Percentiles rank a stretch among this genome's conserved stretches.
phyloP scores from a whole-genome alignment of 2,797 vertebrate species.

The Poeciliopsis infans region DNA sequence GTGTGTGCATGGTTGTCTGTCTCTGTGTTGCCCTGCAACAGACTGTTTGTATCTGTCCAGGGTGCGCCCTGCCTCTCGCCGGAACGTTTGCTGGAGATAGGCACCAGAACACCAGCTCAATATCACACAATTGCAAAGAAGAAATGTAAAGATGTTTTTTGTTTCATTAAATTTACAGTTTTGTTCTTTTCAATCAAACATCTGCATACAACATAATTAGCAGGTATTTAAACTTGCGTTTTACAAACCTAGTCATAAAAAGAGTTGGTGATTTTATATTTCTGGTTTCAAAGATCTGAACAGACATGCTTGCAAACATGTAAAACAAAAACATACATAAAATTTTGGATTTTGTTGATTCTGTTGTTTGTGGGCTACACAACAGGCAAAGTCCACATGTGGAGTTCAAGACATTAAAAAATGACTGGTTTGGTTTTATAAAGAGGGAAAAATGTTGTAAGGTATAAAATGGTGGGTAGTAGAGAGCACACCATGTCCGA shows the following conservation, averaged over 20 bases:
- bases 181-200: no score
- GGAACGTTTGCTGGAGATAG: no score
- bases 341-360: no score
- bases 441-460: not conserved
- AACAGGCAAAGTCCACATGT: not conserved
- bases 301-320: not conserved
- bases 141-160: not conserved
- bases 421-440: not conserved
- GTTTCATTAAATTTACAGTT: no score
- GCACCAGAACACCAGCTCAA: not conserved
- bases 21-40: no score
- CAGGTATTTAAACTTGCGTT: not conserved
- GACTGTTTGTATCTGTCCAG: no score
- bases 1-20: no score
- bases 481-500: constrained; percentile 5
- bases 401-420: constrained; percentile 1
- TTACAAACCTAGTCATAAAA: not conserved
- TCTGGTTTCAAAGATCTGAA: not conserved
- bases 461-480: not conserved
- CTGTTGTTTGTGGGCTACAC: not conserved
- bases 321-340: not conserved
- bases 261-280: not conserved
- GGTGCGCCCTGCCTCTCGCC: no score
- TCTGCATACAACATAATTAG: no score
- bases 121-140: not conserved